Conservation (phyloP, 2,113 vertebrate genomes). For the Ceratotherium simum region DNA sequence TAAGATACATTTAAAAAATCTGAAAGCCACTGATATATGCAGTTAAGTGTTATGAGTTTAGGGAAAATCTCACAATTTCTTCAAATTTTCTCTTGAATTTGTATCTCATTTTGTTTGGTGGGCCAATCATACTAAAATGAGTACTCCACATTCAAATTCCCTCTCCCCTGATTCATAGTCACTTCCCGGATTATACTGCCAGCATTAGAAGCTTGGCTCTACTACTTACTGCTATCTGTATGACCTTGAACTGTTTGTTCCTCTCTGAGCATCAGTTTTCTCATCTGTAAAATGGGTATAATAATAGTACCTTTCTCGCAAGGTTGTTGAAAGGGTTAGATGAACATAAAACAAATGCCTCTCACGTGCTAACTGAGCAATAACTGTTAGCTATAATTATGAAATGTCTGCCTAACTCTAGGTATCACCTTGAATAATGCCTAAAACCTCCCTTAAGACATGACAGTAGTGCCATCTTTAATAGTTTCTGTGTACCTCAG, state of each 20-base stretch:
- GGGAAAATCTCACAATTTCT: background rate
- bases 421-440: background rate
- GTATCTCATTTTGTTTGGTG: background rate
- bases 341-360: background rate
- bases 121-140: background rate
- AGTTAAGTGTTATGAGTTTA: background rate
- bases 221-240: background rate
- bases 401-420: background rate
- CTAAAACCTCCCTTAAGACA: background rate
- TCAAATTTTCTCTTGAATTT: background rate
- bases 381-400: background rate
- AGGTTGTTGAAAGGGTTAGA: background rate
- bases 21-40: background rate
- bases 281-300: background rate
- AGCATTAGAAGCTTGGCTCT: background rate
- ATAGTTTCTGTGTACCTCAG: background rate
- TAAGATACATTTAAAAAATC: background rate
- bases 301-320: background rate
- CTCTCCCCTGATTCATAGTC: background rate
- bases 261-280: background rate
- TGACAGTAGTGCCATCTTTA: background rate
- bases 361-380: background rate
- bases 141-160: background rate
- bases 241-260: background rate
- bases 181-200: background rate